Base-by-base conservation (phyloP, 2,113 vertebrate genomes). In the Limnothrissa miodon region DNA sequence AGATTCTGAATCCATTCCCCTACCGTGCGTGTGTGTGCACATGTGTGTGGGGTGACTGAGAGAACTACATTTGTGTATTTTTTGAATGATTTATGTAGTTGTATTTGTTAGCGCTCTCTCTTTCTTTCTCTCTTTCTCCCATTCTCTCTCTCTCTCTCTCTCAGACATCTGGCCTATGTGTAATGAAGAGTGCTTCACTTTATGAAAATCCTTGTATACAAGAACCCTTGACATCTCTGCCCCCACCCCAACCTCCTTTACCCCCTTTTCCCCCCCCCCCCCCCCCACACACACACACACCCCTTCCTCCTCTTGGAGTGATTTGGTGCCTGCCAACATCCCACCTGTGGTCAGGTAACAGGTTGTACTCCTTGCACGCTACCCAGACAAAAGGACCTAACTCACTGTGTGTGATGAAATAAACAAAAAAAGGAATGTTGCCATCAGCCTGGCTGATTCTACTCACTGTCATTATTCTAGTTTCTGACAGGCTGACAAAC, bases 401-500 rank as follows among this genome's bases (percentile, higher is more conserved):
- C n/a, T 62, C 62, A 4, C 15, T 70, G 62, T 36, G 29, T 33
- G 15, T 17, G 66, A 39, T 74, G 36, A 25, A 10, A 13, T 11
- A 66, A 66, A 25, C 23, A 66, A n/a, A 25, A 29, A 59, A 53
- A 56, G 23, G 17, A 23, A 21, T 23, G 17, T 11, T 11, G 25
- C 59, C 9, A 36, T 74, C 10, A 3, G 66, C 17, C 66, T 33
- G 66, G 13, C 29, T 36, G 66, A 33, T 15, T 36, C 9, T 36
- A 29, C 5, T 36, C 1, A 66, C 59, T 66, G 59, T n/a, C n/a
- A 10, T 29, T 4, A 25, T 33, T 33, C 8, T 29, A 66, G 66
- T 33, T 4, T 36, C 66, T 74, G 66, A 74, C 25, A 74, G 66
- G 66, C 66, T 74, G 59, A 66, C 59, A 66, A 66, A 66, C 5